Evolutionary conservation across 2,888 invertebrate genomes (phyloP).

Genomic region (Byasa hedistus): DNA sequence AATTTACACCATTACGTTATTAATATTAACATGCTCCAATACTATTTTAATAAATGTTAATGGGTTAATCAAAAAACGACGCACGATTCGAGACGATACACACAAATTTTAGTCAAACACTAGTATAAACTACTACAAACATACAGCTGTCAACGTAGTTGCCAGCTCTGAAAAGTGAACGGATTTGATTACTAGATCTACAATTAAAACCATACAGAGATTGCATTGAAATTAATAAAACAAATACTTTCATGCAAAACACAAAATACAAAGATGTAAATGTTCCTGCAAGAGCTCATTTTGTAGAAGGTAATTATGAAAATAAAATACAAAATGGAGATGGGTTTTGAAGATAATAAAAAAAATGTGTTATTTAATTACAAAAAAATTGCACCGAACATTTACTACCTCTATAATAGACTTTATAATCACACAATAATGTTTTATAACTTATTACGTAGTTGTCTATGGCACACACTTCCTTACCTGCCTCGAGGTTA

Average conservation of each 20-base stretch:
- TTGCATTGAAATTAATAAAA: constrained; percentile 10
- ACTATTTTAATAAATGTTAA: constrained; percentile 25
- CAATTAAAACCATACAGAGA: constrained; percentile 13
- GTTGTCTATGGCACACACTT: constrained; percentile 43
- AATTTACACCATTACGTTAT: constrained; percentile 8
- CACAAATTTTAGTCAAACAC: constrained; percentile 5
- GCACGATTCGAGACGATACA: constrained; percentile 14
- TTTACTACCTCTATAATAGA: constrained; percentile 39
- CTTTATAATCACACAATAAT: constrained; percentile 29
- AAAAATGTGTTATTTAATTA: constrained; percentile 30
- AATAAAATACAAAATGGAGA: background rate
- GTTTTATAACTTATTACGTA: constrained; percentile 35
- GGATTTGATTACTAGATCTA: constrained; percentile 11
- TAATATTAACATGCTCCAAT: constrained; percentile 26
- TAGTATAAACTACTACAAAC: constrained; percentile 1
- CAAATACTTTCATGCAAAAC: constrained; percentile 8
- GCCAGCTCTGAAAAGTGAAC: constrained; percentile 9
- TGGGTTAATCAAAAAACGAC: constrained; percentile 21
- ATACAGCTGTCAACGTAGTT: constrained; percentile 23
- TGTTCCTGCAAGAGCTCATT: constrained; percentile 4
- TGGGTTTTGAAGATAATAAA: constrained; percentile 8
- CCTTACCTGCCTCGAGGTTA: constrained; percentile 23
- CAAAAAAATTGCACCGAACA: constrained; percentile 50
- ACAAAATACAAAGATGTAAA: constrained; percentile 12
- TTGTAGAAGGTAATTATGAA: constrained; percentile 1